Conservation (phyloP, 2,113 vertebrate species). For the Limanda limanda region DNA sequence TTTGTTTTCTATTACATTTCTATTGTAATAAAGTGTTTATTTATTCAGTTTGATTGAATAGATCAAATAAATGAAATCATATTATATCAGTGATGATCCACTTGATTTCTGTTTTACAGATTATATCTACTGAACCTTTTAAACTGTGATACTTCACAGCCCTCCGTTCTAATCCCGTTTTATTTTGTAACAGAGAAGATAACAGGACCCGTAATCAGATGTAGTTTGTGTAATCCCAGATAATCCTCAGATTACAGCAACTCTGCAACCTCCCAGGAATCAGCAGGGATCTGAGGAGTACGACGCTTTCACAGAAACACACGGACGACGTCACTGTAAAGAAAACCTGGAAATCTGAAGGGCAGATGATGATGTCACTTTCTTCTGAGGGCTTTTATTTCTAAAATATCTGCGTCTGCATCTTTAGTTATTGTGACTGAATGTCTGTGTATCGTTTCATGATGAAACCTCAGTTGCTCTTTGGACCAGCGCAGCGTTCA, state of each 20-base stretch:
- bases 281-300: conserved; percentile 22
- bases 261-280: conserved; percentile 48
- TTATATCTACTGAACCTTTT: not conserved
- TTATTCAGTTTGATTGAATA: too few relatives aligned
- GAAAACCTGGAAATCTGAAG: too few relatives aligned
- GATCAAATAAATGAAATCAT: not conserved
- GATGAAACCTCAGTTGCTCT: too few relatives aligned
- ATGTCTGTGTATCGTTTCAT: too few relatives aligned
- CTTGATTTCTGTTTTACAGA: not conserved
- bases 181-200: conserved; percentile 35
- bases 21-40: too few relatives aligned
- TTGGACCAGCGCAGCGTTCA: too few relatives aligned
- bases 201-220: conserved; percentile 50
- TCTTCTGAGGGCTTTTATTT: too few relatives aligned
- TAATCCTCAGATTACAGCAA: conserved; percentile 64
- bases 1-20: too few relatives aligned
- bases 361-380: too few relatives aligned
- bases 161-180: not conserved
- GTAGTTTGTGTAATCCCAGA: conserved; percentile 58
- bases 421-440: too few relatives aligned
- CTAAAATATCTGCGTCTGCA: too few relatives aligned
- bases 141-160: not conserved
- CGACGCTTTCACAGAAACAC: not conserved
- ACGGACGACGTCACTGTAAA: too few relatives aligned
- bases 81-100: not conserved